Conservation (phyloP, 2,797 vertebrate genomes). For the Pogoniulus pusillus region DNA sequence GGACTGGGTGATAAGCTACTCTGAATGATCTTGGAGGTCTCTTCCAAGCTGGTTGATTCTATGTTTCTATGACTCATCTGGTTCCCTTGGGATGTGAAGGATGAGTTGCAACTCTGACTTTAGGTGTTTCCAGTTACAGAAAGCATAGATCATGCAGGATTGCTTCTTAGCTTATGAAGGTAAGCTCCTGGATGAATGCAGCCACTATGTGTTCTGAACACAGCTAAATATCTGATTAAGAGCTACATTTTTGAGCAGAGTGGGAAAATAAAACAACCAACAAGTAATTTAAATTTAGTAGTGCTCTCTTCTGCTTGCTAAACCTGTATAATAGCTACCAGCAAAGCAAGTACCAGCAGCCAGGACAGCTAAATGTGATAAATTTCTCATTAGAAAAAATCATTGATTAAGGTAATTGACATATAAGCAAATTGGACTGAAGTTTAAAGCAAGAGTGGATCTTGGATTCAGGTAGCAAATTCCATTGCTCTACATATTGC, state of each 20-base stretch:
- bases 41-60: too few relatives aligned
- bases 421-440: neutral
- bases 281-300: neutral
- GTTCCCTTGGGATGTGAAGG: neutral
- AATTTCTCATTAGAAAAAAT: slow-evolving; percentile 3
- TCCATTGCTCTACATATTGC: neutral
- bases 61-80: too few relatives aligned
- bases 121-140: neutral
- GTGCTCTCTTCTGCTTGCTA: neutral
- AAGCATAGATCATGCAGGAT: neutral
- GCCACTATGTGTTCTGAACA: neutral
- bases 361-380: neutral
- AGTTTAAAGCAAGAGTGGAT: neutral
- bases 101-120: neutral
- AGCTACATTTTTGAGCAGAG: neutral
- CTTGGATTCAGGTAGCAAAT: neutral
- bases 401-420: neutral
- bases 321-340: neutral
- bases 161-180: neutral
- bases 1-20: too few relatives aligned
- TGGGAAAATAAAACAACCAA: neutral
- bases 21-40: too few relatives aligned
- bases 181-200: neutral
- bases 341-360: neutral
- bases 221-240: neutral